These are phyloP conservation scores for Frieseomelitta varia DNA, from an alignment of 1,140 invertebrate genomes.

Conservation along the genomic window DNA sequence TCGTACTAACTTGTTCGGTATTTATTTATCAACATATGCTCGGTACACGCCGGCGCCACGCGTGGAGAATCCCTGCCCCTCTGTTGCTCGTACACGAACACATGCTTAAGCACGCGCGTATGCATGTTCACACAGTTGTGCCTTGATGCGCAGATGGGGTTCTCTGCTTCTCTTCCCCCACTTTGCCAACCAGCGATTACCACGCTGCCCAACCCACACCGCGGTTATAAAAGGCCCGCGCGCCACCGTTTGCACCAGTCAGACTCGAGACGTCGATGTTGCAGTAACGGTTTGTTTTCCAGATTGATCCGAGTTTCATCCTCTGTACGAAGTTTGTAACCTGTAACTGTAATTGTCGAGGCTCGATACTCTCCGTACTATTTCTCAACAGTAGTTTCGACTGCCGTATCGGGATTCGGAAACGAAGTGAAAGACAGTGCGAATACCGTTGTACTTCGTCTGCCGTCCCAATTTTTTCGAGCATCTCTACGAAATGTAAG, in stretches of 20 bases:
- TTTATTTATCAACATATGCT: conserved; percentile 46
- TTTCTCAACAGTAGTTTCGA: no score
- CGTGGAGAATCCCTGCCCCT: conserved; percentile 42
- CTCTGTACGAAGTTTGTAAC: neutral
- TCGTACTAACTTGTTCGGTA: conserved; percentile 21
- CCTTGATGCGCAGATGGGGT: conserved; percentile 47
- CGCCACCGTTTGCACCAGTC: conserved; percentile 56
- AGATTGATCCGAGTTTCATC: neutral
- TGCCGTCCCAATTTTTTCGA: conserved; percentile 24
- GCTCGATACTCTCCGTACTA: neutral
- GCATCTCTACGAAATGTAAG: conserved; percentile 43
- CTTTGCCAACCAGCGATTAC: neutral
- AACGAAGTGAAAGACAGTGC: conserved; percentile 49
- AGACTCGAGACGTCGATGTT: conserved; percentile 25
- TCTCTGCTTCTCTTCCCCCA: conserved; percentile 36
- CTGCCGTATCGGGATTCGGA: neutral
- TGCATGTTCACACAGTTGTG: conserved; percentile 11
- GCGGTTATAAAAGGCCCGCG: conserved; percentile 60
- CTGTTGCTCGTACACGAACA: neutral
- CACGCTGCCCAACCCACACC: conserved; percentile 49
- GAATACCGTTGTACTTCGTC: conserved; percentile 6
- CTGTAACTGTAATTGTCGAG: neutral
- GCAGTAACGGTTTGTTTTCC: neutral
- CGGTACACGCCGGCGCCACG: conserved; percentile 46
- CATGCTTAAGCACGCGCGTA: neutral